These are phyloP conservation scores for Opisthocomus hoazin DNA, from an alignment of 2,113 vertebrate species.

Conservation along the genomic window DNA sequence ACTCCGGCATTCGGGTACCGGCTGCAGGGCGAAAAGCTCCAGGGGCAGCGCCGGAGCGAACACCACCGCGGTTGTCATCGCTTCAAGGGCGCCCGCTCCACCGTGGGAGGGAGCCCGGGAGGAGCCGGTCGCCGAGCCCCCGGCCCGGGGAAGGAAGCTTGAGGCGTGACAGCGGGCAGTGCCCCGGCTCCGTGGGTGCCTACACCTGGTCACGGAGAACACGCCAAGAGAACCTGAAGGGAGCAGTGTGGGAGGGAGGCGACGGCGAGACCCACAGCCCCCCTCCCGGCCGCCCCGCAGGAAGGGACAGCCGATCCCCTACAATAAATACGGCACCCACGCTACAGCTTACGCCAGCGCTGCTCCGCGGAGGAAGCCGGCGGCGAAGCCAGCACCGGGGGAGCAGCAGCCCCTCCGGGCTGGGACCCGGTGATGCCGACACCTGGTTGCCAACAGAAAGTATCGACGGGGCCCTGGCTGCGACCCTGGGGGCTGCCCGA, in stretches of 20 bases:
- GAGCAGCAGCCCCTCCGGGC: background rate
- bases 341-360: background rate
- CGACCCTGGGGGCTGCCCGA: fast-evolving
- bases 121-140: background rate
- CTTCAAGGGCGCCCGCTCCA: background rate
- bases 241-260: background rate
- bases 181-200: fast-evolving
- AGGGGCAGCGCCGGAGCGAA: background rate
- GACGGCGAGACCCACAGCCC: background rate
- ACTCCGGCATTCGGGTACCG: background rate
- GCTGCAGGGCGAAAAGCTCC: background rate
- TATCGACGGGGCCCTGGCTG: background rate
- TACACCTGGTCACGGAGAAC: background rate
- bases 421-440: fast-evolving
- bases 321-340: background rate
- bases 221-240: background rate
- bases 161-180: too few species aligned
- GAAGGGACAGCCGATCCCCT: background rate
- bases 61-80: fast-evolving
- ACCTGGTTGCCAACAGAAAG: background rate
- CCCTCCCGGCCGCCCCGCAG: fast-evolving
- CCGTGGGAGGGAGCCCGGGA: fast-evolving
- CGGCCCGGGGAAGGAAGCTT: background rate
- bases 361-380: background rate
- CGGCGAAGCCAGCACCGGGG: background rate